These are phyloP conservation scores for Bombus consobrinus DNA, from an alignment of 1,140 invertebrate genomes.

Conservation along the genomic window DNA sequence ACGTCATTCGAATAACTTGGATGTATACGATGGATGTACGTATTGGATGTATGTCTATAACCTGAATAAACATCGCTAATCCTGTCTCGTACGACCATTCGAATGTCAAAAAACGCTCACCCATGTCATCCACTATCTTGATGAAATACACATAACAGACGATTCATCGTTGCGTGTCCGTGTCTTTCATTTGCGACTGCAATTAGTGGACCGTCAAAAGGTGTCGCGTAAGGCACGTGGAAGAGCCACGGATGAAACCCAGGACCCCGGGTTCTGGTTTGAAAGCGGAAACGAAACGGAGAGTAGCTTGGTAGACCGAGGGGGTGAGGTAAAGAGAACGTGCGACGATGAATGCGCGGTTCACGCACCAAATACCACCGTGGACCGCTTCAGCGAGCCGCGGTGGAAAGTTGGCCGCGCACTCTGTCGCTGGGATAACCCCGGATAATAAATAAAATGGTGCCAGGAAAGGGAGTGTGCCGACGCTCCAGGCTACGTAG, in stretches of 20 bases:
- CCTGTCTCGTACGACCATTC: background rate
- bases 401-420: constrained; percentile 58
- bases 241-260: background rate
- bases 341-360: constrained; percentile 68
- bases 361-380: constrained; percentile 72
- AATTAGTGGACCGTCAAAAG: constrained; percentile 61
- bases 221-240: background rate
- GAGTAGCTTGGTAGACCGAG: background rate
- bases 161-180: constrained; percentile 34
- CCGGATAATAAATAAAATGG: constrained; percentile 75
- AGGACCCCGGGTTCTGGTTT: background rate
- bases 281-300: background rate
- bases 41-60: no score
- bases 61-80: background rate
- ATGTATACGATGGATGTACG: no score
- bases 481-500: constrained; percentile 42
- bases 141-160: no score
- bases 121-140: no score
- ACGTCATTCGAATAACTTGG: no score
- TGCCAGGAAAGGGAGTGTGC: constrained; percentile 38
- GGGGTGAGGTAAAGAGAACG: background rate
- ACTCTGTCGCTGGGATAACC: constrained; percentile 57
- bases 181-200: constrained; percentile 25
- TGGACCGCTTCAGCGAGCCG: constrained; percentile 45
- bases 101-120: background rate